Base-by-base conservation (phyloP, 2,797 vertebrate species). In the Xerus rutilus region DNA sequence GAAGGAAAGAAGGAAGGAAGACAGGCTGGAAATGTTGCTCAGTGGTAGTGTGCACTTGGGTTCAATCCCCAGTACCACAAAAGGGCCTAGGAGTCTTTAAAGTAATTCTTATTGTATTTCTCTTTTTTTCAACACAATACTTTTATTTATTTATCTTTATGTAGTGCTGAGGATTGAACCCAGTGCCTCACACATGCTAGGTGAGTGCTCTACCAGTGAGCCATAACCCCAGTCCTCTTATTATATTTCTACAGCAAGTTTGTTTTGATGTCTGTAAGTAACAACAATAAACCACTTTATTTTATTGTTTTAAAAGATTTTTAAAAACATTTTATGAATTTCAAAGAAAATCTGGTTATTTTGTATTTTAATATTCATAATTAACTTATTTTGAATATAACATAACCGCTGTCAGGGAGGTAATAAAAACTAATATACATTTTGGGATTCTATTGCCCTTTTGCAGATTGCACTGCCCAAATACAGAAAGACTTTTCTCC, bases 301-400 rank as follows among this genome's bases (percentile, higher is more conserved):
- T 86, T 96, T 92, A n/a, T 69, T 83, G 11, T 74, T 95, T 93
- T 78, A 65, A 85, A 94, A 86, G 28, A 49, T 49, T 49, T 49
- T 64, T 83, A 28, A 83, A 87, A 45, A 72, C 11, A 72, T 86
- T 82, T 92, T n/a, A 87, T 32, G 8, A 85, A 18, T 84, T 81
- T 93, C 21, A 49, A 70, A 64, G 39, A 73, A 87, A 74, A 91
- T 21, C 30, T 69, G n/a, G 30, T 57, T 35, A 89, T 84, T 94
- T 90, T n/a, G 21, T 59, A 69, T 91, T 92, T 86, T 89, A 5
- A 65, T 64, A 47, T 91, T n/a, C 23, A 93, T n/a, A 85, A 84
- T 93, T 76, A 88, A n/a, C 15, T 92, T 72, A 82, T 74, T 96
- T 96, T 87, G 23, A 93, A 47, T 85, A 81, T 82, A 86, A 59